phyloP scores from a whole-genome alignment of 2,113 vertebrate genomes.

The Uria lomvia region DNA sequence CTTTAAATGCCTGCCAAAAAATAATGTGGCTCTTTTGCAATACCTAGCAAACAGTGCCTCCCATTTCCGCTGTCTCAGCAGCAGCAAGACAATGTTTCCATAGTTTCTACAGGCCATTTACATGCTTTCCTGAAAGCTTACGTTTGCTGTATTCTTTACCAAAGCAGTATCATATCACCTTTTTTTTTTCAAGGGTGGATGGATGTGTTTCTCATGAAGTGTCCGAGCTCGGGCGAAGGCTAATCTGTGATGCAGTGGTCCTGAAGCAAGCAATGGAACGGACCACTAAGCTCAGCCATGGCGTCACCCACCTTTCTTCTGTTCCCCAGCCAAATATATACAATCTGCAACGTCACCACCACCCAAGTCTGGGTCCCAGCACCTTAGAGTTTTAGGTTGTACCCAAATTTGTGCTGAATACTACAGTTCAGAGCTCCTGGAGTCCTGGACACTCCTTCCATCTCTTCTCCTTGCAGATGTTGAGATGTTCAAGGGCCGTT shows the following conservation, averaged over 20 bases:
- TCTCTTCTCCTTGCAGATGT: conserved; percentile 65
- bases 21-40: background rate
- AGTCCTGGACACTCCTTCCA: background rate
- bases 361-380: background rate
- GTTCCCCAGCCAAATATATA: background rate
- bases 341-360: no score
- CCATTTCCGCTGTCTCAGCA: background rate
- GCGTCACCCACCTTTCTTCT: background rate
- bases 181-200: background rate
- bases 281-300: background rate
- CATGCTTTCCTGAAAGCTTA: background rate
- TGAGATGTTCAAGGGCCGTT: conserved; percentile 74
- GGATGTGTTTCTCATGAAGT: background rate
- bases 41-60: background rate
- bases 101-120: background rate
- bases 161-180: background rate
- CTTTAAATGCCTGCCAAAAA: background rate
- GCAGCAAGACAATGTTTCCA: background rate
- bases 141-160: background rate
- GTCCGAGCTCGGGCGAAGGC: background rate
- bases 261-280: background rate
- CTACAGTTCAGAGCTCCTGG: background rate
- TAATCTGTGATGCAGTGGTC: background rate
- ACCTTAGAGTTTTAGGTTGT: background rate
- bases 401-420: background rate